A percentile compares a stretch with the other conserved stretches of the same genome.
Conservation (phyloP, 2,797 vertebrate genomes). For the Paguma larvata region DNA sequence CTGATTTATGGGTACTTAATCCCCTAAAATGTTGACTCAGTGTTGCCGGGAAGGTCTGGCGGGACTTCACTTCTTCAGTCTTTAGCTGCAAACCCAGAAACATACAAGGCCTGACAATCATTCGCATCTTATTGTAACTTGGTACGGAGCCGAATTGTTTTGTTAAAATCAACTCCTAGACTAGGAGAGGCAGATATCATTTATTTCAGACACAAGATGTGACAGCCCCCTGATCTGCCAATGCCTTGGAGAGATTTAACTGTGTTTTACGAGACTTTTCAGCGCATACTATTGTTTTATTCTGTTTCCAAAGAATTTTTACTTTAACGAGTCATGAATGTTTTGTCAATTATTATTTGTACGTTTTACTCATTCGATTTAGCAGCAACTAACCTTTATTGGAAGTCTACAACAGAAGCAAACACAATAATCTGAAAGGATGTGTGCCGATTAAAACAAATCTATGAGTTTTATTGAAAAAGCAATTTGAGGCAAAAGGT, state of each 20-base stretch:
- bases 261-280: not conserved
- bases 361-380: not conserved
- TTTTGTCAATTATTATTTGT: not conserved
- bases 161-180: conserved; percentile 2
- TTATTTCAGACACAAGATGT: not conserved
- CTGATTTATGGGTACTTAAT: not conserved
- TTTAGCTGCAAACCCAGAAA: not conserved
- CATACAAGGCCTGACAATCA: not conserved
- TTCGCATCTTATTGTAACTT: conserved; percentile 46
- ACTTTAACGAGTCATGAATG: not conserved
- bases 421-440: not conserved
- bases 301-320: conserved; percentile 56
- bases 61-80: not conserved
- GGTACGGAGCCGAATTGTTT: not conserved
- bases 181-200: not conserved
- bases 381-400: conserved; percentile 7
- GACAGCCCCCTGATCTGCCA: not conserved
- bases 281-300: not conserved
- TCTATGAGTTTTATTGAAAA: conserved; percentile 57
- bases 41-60: not conserved
- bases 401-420: conserved; percentile 37
- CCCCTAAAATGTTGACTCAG: not conserved
- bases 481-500: not conserved
- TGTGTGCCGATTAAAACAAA: not conserved
- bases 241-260: not conserved